A percentile compares a stretch with the other conserved stretches of the same genome.
These are phyloP conservation scores for Drosophila eugracilis DNA, from an alignment of 1,140 invertebrate genomes.

Conservation along the genomic window DNA sequence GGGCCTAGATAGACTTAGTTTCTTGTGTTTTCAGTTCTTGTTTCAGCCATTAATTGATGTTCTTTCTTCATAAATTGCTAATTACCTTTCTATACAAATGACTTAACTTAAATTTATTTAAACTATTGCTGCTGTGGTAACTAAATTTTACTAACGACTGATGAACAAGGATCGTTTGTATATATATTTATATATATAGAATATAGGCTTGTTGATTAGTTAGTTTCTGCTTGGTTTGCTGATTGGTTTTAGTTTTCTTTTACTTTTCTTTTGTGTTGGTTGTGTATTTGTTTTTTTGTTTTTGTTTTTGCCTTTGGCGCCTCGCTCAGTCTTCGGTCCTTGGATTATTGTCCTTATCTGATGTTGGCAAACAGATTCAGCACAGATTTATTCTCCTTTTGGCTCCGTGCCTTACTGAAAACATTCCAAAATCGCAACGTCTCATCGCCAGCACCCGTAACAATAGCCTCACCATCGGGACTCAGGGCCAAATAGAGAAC, in stretches of 20 bases:
- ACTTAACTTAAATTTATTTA: slow-evolving; percentile 30
- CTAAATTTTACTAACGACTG: slow-evolving; percentile 20
- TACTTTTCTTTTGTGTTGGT: background rate
- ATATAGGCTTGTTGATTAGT: slow-evolving; percentile 8
- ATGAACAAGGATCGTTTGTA: slow-evolving; percentile 6
- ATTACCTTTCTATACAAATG: slow-evolving; percentile 15
- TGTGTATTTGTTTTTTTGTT: slow-evolving; percentile 1
- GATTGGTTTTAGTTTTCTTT: background rate
- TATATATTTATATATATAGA: background rate
- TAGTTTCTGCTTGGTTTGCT: slow-evolving; percentile 11
- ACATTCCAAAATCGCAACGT: slow-evolving; percentile 99
- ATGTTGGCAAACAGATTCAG: slow-evolving; percentile 95
- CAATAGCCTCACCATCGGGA: slow-evolving; percentile 99
- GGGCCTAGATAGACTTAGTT: slow-evolving; percentile 23
- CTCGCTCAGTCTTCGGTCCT: slow-evolving; percentile 63
- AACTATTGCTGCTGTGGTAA: slow-evolving; percentile 25
- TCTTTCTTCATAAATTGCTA: slow-evolving; percentile 9
- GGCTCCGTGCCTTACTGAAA: slow-evolving; percentile 98
- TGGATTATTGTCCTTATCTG: slow-evolving; percentile 65
- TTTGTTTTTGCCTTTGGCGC: slow-evolving; percentile 67
- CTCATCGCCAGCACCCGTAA: slow-evolving; percentile 99
- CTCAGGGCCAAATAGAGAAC: slow-evolving; percentile 99
- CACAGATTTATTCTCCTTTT: slow-evolving; percentile 98
- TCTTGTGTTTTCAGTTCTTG: slow-evolving; percentile 1
- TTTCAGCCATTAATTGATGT: slow-evolving; percentile 11